phyloP scores from a whole-genome alignment of 2,113 vertebrate genomes.

The Tupaia tana region DNA sequence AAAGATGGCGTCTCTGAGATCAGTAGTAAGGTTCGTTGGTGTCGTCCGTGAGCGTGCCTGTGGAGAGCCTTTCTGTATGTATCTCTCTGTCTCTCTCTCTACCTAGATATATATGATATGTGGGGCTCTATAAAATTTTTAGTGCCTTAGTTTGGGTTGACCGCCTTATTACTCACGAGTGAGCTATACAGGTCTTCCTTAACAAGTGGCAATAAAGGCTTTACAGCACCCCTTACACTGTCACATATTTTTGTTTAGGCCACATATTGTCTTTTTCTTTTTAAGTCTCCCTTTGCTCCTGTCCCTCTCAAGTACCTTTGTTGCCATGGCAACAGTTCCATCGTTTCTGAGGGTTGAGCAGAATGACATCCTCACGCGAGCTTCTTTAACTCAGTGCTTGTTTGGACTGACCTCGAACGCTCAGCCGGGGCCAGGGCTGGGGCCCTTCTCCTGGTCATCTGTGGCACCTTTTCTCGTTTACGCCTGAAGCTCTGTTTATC shows the following conservation, averaged over 20 bases:
- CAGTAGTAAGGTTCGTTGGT: neutral
- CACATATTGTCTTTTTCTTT: slow-evolving; percentile 76
- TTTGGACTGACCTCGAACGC: neutral
- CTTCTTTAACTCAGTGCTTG: neutral
- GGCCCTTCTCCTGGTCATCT: neutral
- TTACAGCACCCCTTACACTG: slow-evolving; percentile 70
- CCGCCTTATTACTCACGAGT: slow-evolving; percentile 78
- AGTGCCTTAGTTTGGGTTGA: slow-evolving; percentile 80
- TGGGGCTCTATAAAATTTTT: slow-evolving; percentile 77
- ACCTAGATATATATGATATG: slow-evolving; percentile 73
- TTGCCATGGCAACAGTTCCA: slow-evolving; percentile 72
- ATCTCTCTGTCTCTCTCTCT: slow-evolving; percentile 19
- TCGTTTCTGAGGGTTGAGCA: slow-evolving; percentile 39
- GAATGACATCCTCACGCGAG: slow-evolving; percentile 17
- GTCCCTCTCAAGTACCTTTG: slow-evolving; percentile 76
- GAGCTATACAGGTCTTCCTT: slow-evolving; percentile 78
- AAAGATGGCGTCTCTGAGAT: neutral
- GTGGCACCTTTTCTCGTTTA: neutral
- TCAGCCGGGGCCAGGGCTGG: neutral
- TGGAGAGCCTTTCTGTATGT: slow-evolving; percentile 27
- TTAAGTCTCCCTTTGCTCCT: slow-evolving; percentile 78
- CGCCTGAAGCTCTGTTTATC: neutral
- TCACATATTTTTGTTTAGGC: slow-evolving; percentile 73
- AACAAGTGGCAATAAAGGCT: slow-evolving; percentile 80
- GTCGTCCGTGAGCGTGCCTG: neutral